Evolutionary conservation across 2,888 invertebrate genomes (phyloP).

Genomic region (Diploptera punctata): DNA sequence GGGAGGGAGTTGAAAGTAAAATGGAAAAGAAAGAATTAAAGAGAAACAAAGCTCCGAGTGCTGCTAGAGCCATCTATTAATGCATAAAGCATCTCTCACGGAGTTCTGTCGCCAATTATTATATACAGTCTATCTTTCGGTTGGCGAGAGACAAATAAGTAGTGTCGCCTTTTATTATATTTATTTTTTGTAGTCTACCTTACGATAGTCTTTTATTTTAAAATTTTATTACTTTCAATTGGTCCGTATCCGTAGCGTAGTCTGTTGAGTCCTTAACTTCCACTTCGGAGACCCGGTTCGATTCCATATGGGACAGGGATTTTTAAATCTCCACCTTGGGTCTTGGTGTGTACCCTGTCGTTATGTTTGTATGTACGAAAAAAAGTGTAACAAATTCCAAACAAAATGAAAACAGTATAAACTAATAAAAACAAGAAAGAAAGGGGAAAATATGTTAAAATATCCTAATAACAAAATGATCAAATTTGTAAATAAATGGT

Average conservation of each 20-base stretch:
- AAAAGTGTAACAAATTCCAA: background rate
- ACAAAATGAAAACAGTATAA: background rate
- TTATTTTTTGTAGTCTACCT: background rate
- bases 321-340: too few relatives aligned
- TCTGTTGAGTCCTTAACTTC: too few relatives aligned
- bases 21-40: slow-evolving; percentile 21
- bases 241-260: too few relatives aligned
- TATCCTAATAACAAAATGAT: too few relatives aligned
- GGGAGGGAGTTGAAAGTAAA: background rate
- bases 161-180: background rate
- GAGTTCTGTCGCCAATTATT: too few relatives aligned
- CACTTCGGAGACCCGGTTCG: background rate
- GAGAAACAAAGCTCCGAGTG: slow-evolving; percentile 14
- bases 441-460: too few relatives aligned
- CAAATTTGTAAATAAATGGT: too few relatives aligned
- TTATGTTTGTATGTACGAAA: background rate
- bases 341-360: too few relatives aligned
- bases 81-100: slow-evolving; percentile 4
- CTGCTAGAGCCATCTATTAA: slow-evolving; percentile 14
- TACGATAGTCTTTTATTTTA: background rate
- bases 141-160: background rate
- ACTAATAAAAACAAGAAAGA: too few relatives aligned
- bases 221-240: too few relatives aligned
- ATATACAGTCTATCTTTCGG: background rate
- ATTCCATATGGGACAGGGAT: background rate